Conservation (phyloP, 2,113 vertebrate genomes). For the Ptychochromis oligacanthus region DNA sequence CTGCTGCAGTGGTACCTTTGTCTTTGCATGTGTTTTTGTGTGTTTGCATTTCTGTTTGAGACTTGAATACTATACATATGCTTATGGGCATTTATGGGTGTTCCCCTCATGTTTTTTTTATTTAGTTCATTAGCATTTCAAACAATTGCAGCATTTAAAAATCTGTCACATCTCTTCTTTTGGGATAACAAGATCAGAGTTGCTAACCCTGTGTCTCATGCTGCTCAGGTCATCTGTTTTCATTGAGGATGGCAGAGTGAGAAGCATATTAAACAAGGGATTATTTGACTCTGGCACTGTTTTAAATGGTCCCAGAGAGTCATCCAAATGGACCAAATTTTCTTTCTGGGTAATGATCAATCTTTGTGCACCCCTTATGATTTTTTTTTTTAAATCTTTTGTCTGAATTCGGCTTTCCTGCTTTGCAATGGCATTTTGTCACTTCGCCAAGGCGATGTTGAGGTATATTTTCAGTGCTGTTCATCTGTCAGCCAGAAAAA, state of each 20-base stretch:
- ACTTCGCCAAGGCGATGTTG: background rate
- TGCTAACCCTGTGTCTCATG: conserved; percentile 33
- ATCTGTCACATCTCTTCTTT: conserved; percentile 56
- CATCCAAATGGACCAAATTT: conserved; percentile 12
- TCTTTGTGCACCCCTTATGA: background rate
- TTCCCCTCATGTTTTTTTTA: background rate
- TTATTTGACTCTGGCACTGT: conserved; percentile 20
- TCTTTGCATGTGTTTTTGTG: background rate
- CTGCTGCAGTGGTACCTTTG: background rate
- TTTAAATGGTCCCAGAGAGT: conserved; percentile 25
- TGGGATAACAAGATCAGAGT: conserved; percentile 58
- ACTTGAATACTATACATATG: background rate
- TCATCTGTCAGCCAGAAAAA: background rate
- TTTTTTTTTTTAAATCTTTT: background rate
- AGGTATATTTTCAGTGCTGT: background rate
- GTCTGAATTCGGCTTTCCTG: background rate
- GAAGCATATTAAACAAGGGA: conserved; percentile 57
- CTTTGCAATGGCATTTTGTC: conserved; percentile 1
- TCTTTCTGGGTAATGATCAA: conserved; percentile 29
- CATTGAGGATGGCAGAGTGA: conserved; percentile 52
- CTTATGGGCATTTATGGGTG: conserved; percentile 16
- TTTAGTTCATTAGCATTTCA: conserved; percentile 60
- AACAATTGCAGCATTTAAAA: conserved; percentile 54
- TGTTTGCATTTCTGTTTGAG: background rate
- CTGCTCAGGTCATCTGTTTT: conserved; percentile 65